Conservation (phyloP, 2,113 vertebrate species). For the Rafetus swinhoei region DNA sequence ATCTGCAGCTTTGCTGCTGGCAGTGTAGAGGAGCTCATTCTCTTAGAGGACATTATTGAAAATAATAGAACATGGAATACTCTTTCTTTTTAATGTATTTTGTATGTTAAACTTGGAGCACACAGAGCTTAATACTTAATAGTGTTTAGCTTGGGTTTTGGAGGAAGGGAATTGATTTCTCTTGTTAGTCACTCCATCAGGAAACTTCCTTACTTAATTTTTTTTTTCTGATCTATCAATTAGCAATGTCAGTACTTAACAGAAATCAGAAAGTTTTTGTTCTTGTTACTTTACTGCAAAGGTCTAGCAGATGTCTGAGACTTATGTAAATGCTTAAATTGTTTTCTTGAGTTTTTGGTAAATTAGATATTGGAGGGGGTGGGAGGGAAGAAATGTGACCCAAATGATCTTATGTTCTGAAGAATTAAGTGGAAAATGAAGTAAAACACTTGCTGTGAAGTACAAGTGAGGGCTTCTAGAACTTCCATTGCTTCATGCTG, state of each 20-base stretch:
- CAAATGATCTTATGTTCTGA: not conserved
- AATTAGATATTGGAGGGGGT: not conserved
- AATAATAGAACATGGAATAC: not conserved
- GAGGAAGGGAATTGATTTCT: not conserved
- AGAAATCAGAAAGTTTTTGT: not conserved
- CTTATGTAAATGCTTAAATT: not conserved
- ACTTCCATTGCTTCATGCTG: conserved; percentile 17
- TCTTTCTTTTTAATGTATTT: not conserved
- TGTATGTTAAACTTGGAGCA: not conserved
- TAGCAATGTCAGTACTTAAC: not conserved
- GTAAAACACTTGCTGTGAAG: not conserved
- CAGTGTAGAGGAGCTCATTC: not conserved
- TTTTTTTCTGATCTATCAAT: not conserved
- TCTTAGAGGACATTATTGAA: not conserved
- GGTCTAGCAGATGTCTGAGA: not conserved
- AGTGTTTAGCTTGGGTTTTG: not conserved
- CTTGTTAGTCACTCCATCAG: not conserved
- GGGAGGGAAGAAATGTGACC: not conserved
- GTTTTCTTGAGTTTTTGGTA: not conserved
- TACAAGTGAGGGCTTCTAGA: conserved; percentile 10
- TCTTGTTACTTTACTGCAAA: not conserved
- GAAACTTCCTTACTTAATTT: not conserved
- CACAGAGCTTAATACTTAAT: not conserved
- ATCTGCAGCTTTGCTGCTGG: not conserved
- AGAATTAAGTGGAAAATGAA: not conserved